These are phyloP conservation scores for Semaprochilodus insignis DNA, from an alignment of 2,797 vertebrate species.

Conservation along the genomic window DNA sequence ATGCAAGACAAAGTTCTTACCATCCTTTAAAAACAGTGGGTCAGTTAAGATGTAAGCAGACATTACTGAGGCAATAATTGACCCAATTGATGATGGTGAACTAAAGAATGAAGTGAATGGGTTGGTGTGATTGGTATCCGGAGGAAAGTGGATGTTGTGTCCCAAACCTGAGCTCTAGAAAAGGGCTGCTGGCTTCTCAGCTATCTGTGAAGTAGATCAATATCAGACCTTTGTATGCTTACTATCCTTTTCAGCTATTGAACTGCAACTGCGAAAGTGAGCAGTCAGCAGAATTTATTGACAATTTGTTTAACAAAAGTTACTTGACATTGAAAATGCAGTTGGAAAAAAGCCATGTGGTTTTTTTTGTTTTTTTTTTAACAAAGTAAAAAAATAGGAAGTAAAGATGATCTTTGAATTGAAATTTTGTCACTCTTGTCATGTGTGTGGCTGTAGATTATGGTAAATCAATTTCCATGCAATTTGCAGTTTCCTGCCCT, in stretches of 20 bases:
- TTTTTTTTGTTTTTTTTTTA: no score
- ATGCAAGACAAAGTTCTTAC: background rate
- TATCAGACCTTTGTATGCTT: background rate
- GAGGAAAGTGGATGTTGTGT: background rate
- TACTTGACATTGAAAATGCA: background rate
- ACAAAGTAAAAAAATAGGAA: no score
- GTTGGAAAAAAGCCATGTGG: background rate
- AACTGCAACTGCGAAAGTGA: background rate
- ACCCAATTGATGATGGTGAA: background rate
- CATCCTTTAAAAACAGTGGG: background rate
- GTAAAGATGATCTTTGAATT: background rate
- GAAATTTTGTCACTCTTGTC: background rate
- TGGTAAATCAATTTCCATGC: background rate
- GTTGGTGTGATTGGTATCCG: background rate
- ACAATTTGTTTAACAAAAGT: background rate
- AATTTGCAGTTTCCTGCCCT: background rate
- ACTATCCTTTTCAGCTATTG: background rate
- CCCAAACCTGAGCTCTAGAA: background rate
- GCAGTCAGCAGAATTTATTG: background rate
- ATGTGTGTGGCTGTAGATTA: background rate
- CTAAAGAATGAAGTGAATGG: background rate
- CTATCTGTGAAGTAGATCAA: slow-evolving; percentile 2
- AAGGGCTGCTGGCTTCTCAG: background rate
- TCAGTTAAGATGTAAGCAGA: background rate
- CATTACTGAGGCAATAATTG: background rate